Conservation (phyloP, 2,113 vertebrate genomes). For the Microcebus ravelobensis region DNA sequence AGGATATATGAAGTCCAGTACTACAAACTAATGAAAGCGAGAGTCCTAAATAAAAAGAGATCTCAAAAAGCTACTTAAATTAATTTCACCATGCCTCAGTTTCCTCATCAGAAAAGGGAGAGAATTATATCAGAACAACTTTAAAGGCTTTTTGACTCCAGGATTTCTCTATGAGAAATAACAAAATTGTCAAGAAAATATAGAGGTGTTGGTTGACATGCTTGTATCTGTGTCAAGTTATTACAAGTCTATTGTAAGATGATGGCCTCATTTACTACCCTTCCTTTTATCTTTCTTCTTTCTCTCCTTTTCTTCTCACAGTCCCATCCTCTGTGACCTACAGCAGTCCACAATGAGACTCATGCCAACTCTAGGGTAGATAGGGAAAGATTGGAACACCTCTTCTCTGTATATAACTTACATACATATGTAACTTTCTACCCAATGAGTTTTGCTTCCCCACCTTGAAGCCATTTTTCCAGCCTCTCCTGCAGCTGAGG, state of each 20-base stretch:
- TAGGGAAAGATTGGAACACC: neutral
- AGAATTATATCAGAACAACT: neutral
- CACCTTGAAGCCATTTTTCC: neutral
- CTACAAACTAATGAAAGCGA: neutral
- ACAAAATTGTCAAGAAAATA: constrained; percentile 4
- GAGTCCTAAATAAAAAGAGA: neutral
- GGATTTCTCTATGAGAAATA: neutral
- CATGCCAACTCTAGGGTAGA: neutral
- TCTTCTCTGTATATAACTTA: neutral
- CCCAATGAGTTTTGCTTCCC: neutral
- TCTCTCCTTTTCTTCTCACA: neutral
- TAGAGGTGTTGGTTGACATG: neutral
- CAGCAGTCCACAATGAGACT: neutral
- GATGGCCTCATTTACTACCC: too few species aligned
- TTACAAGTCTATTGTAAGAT: neutral
- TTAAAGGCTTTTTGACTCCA: neutral
- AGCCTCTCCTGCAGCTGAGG: neutral
- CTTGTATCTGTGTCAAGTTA: neutral
- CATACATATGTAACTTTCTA: neutral
- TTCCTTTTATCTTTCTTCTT: neutral
- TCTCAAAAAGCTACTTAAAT: neutral
- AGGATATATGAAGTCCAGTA: neutral
- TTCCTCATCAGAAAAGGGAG: neutral
- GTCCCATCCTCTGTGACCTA: neutral
- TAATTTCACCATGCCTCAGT: neutral